Base-by-base conservation (phyloP, 2,888 invertebrate species). In the Philereme transversata region DNA sequence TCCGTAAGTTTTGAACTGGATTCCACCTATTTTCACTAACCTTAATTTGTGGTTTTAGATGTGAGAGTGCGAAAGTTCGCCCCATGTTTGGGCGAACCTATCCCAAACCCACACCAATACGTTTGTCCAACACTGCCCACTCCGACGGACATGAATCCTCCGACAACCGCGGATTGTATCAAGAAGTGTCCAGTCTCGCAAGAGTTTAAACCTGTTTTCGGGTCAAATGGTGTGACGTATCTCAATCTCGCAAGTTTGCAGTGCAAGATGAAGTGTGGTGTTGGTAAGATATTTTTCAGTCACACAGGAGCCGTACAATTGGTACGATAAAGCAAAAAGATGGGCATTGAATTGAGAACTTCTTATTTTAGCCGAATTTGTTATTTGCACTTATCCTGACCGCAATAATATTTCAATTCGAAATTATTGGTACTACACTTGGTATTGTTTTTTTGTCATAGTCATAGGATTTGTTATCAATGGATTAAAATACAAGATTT, bases 201-300 rank as follows among this genome's bases (percentile, higher is more conserved):
- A 0, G 79, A 87, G 63, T 89, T 86, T 64, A 87, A 83, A 63
- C 93, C 92, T 4, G 86, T 93, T 4, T 93, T 93, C 65, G 93
- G 91, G 4, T 76, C 84, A 10, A 82, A 93, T 63, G 69, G 80
- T 2, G 67, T 83, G 2, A 88, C 86, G 1, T 93, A 93, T 64
- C 70, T 67, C 43, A 93, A 93, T 62, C 79, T 77, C 5, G 84
- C 83, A 22, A 76, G 83, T 22, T 69, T 93, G 46, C 71, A 73
- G 9, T 93, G 93, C 68, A 90, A 90, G 7, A 75, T 73, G 59
- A 60, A 52, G 22, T 93, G 93, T 74, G 93, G 93, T 46, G 68
- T 77, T 58, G 77, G 93, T 93, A 73, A 88, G 87, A 22, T 22
- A 2, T 22, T 22, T 22, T 22, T 22, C 22, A 22, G 22, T 22